A percentile compares a stretch with the other conserved stretches of the same genome.
phyloP scores from a whole-genome alignment of 2,888 invertebrate species.

The Zygaena filipendulae region DNA sequence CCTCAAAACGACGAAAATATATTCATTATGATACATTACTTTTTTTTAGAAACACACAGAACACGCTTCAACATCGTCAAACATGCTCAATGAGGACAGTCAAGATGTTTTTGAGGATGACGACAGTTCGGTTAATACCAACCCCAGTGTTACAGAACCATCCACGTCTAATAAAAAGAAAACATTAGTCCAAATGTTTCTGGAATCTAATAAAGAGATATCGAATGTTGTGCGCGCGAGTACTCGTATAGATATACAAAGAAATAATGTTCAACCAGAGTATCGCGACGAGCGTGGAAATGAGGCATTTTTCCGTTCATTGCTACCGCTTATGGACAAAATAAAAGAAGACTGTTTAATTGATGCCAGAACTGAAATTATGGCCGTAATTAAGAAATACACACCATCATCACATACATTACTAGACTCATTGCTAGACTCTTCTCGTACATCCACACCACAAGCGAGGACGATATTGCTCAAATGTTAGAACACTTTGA shows the following conservation, averaged over 20 bases:
- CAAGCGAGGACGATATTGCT: no score
- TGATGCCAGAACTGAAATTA: no score
- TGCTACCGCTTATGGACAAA: slow-evolving; percentile 19
- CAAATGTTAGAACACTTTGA: no score
- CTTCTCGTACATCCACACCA: no score
- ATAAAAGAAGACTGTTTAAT: slow-evolving; percentile 19
- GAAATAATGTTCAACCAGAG: slow-evolving; percentile 17
- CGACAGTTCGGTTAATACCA: slow-evolving; percentile 18
- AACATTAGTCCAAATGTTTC: slow-evolving; percentile 19
- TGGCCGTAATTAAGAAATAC: slow-evolving; percentile 19
- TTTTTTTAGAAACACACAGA: slow-evolving; percentile 19
- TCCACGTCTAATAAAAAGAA: slow-evolving; percentile 15
- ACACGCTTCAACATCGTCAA: slow-evolving; percentile 20
- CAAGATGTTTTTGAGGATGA: slow-evolving; percentile 20
- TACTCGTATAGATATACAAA: slow-evolving; percentile 17
- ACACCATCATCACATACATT: slow-evolving; percentile 19
- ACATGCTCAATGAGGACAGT: slow-evolving; percentile 20
- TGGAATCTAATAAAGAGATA: slow-evolving; percentile 16
- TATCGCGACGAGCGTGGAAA: slow-evolving; percentile 18
- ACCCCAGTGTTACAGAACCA: slow-evolving; percentile 16
- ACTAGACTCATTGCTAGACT: slow-evolving; percentile 16
- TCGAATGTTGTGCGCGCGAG: slow-evolving; percentile 18
- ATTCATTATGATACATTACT: slow-evolving; percentile 18
- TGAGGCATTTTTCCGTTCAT: slow-evolving; percentile 19
- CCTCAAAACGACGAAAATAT: slow-evolving; percentile 19